These are phyloP conservation scores for Fistularia commersonii DNA, from an alignment of 2,797 vertebrate genomes.

Conservation along the genomic window DNA sequence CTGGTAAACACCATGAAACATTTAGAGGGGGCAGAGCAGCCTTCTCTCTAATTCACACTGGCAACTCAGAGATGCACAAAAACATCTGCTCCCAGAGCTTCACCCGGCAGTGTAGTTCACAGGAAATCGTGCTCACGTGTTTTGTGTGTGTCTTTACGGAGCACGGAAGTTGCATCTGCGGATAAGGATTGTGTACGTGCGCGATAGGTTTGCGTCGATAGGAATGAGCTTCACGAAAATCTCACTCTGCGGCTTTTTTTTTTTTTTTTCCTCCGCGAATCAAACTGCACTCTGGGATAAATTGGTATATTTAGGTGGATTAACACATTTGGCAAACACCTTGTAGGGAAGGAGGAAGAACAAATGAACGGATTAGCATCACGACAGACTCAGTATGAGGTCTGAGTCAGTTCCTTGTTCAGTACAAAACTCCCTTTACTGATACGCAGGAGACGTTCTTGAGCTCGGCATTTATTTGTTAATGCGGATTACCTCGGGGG, in stretches of 20 bases:
- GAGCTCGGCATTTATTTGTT: constrained; percentile 38
- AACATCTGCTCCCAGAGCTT: constrained; percentile 67
- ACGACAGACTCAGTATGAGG: constrained; percentile 49
- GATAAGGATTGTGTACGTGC: constrained; percentile 1
- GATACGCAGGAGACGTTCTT: constrained; percentile 34
- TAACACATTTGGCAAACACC: constrained; percentile 40
- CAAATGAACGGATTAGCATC: constrained; percentile 54
- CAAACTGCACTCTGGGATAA: constrained; percentile 10
- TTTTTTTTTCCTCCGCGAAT: constrained; percentile 7
- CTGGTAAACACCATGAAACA: constrained; percentile 84
- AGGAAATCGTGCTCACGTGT: constrained; percentile 4
- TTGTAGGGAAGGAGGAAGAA: constrained; percentile 20
- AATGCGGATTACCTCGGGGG: constrained; percentile 28
- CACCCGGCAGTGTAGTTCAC: constrained; percentile 28
- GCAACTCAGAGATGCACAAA: constrained; percentile 60
- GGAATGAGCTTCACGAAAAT: too few species aligned
- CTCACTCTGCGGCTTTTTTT: too few species aligned
- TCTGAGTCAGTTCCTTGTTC: constrained; percentile 38
- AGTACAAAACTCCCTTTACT: constrained; percentile 35
- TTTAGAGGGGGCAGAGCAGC: constrained; percentile 75
- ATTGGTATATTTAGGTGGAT: constrained; percentile 29
- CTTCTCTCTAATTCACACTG: constrained; percentile 72
- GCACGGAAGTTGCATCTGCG: constrained; percentile 4
- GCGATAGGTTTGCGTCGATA: not conserved
- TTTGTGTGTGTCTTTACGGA: constrained; percentile 4